These are phyloP conservation scores for Melipona beecheii DNA, from an alignment of 2,888 invertebrate species.

Conservation along the genomic window DNA sequence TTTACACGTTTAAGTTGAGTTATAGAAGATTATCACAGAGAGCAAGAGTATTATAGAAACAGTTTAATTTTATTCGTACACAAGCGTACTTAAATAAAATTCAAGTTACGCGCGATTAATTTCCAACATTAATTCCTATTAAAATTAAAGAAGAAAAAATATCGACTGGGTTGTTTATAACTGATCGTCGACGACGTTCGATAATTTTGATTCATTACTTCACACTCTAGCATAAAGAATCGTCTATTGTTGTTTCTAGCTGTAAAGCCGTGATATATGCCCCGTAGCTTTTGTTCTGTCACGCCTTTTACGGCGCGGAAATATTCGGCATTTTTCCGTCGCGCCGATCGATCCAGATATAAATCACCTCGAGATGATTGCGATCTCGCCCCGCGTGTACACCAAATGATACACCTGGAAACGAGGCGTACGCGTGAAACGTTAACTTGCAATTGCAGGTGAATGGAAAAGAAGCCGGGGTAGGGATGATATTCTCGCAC, in stretches of 20 bases:
- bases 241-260: too few species aligned
- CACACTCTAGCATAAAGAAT: too few species aligned
- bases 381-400: neutral
- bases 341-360: conserved; percentile 1
- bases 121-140: too few species aligned
- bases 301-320: neutral
- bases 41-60: too few species aligned
- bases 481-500: neutral
- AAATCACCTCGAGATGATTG: conserved; percentile 8
- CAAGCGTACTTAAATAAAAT: too few species aligned
- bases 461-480: conserved; percentile 6
- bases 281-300: neutral
- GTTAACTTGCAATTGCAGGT: conserved; percentile 24
- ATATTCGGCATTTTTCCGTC: neutral
- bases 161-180: neutral
- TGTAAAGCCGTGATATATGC: neutral
- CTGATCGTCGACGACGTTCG: neutral
- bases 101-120: too few species aligned
- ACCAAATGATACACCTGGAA: conserved; percentile 8
- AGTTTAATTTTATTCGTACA: too few species aligned
- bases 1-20: too few species aligned
- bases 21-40: too few species aligned
- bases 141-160: neutral
- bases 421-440: conserved; percentile 40
- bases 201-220: neutral